Base-by-base conservation (phyloP, 2,888 invertebrate genomes). In the Tetragonula carbonaria region DNA sequence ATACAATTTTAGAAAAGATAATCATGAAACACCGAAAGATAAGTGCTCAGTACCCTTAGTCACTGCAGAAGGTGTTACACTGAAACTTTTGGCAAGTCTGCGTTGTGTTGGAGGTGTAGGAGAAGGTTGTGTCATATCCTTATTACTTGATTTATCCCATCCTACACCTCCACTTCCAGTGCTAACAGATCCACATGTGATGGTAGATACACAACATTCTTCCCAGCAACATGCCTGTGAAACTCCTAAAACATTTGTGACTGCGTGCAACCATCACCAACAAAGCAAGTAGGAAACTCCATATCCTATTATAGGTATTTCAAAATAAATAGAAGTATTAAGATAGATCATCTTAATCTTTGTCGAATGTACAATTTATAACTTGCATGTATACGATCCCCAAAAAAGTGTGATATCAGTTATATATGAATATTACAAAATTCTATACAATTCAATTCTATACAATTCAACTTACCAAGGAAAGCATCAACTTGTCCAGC, bases 401-500 rank as follows among this genome's bases (percentile, higher is more conserved):
- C 53, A 57, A 6, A 55, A 65, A 2, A 78, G 53, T 45, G 57
- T 51, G 16, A 67, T 38, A n/a, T 45, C 18, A 21, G 28, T 82
- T 23, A 6, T 70, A 59, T 0, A 55, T 82, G 11, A 38, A 28
- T 74, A 51, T 55, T 53, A 59, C 0, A 53, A 38, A 66, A 55
- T 74, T 65, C 2, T 77, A 33, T n/a, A 65, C 8, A 65, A 71
- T 76, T 62, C 3, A 18, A 66, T 66, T 45, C 45, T 33, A 55
- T 23, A 55, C 18, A 51, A 51, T 51, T 33, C 23, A 33, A 95
- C 95, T 95, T 95, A 98, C 99, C 99, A 87, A 99, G 95, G 95
- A 99, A 99, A 2, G 99, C 98, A 95, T 99, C 99, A 21, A 99
- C 98, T 93, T 99, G 97, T 53, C 97, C 97, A 0, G 99, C 98